Evolutionary conservation across 2,888 invertebrate genomes (phyloP).

Genomic region (Machimus atricapillus): DNA sequence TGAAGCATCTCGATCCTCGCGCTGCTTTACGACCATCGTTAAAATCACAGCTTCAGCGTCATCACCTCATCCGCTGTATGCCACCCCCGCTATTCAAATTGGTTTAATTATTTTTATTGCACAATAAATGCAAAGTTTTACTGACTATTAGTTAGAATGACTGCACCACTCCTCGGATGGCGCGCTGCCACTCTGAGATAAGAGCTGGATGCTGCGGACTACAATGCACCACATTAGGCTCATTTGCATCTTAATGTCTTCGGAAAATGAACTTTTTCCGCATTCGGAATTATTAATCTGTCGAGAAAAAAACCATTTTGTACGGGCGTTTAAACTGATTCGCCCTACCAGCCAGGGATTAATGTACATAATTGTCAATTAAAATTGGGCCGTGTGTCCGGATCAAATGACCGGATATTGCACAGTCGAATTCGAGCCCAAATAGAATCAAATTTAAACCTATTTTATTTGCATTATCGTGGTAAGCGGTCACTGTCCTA

Average conservation of each 20-base stretch:
- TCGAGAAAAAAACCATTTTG: not conserved
- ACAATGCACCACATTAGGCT: not conserved
- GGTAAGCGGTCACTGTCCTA: not conserved
- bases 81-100: not conserved
- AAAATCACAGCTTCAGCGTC: not conserved
- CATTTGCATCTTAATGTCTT: slow-evolving; percentile 18
- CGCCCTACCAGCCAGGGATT: not conserved
- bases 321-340: not conserved
- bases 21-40: not conserved
- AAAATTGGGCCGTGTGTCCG: not conserved
- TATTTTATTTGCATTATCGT: not conserved
- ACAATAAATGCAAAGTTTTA: not conserved
- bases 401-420: not conserved
- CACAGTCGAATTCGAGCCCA: not conserved
- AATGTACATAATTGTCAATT: not conserved
- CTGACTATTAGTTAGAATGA: not conserved
- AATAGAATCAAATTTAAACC: not conserved
- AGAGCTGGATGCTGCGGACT: not conserved
- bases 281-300: not conserved
- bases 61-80: not conserved
- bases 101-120: slow-evolving; percentile 3
- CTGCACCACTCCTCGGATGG: not conserved
- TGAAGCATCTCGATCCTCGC: not conserved
- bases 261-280: not conserved
- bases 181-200: not conserved